Evolutionary conservation across 2,113 vertebrate species (phyloP).

Genomic region (Mesitornis unicolor): DNA sequence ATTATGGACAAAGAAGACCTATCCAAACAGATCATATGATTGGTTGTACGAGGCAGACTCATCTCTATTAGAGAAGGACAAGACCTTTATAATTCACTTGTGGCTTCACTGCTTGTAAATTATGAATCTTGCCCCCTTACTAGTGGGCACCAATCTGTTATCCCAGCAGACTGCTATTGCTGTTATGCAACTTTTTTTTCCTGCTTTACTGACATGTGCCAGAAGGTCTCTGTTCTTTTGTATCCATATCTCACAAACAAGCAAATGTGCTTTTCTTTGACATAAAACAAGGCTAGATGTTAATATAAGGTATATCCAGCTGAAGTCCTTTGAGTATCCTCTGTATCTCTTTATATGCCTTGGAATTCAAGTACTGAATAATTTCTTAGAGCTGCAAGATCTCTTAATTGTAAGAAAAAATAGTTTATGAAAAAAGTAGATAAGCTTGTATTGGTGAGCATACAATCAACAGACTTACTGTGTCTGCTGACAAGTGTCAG

Average conservation of each 20-base stretch:
- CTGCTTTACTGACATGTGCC: not conserved
- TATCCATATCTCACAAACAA: not conserved
- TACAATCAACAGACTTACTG: not conserved
- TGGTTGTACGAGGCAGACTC: not conserved
- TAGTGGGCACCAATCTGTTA: constrained; percentile 6
- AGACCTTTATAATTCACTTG: constrained; percentile 53
- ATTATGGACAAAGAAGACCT: not conserved
- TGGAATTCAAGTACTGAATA: constrained; percentile 11
- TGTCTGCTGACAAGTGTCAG: not conserved
- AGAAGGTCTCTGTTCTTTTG: not conserved
- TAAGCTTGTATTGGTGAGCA: not conserved
- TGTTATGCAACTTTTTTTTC: not conserved
- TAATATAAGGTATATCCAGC: not conserved
- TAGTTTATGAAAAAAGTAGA: not conserved
- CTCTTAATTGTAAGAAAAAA: not conserved
- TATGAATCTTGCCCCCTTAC: not conserved
- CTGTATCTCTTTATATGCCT: not conserved
- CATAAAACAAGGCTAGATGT: not conserved
- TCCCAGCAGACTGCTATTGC: not conserved
- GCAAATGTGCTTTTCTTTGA: not conserved
- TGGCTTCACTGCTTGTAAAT: constrained; percentile 44
- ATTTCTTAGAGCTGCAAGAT: constrained; percentile 12
- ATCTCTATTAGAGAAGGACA: constrained; percentile 23
- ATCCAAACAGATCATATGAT: not conserved
- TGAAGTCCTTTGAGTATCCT: not conserved